Conservation (phyloP, 2,888 invertebrate species). For the Morinoia aosen region DNA sequence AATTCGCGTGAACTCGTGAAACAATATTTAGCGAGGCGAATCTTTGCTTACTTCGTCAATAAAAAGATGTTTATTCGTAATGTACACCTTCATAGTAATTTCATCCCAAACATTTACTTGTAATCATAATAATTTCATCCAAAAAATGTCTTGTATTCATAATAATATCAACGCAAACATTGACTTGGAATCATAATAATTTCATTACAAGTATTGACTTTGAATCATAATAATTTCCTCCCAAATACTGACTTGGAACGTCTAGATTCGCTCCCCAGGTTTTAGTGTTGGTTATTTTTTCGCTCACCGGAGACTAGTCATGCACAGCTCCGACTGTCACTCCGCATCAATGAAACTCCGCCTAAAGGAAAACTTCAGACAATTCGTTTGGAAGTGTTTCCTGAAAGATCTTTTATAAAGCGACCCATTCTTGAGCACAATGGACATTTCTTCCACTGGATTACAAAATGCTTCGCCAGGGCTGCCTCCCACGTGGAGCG, state of each 20-base stretch:
- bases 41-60: too few species aligned
- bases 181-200: too few species aligned
- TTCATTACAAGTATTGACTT: too few species aligned
- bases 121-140: too few species aligned
- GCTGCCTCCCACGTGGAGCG: neutral
- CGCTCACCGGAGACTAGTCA: neutral
- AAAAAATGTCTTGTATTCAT: too few species aligned
- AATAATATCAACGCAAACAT: too few species aligned
- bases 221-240: neutral
- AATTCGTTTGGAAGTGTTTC: slow-evolving; percentile 8
- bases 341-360: neutral
- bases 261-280: neutral
- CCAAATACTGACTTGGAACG: neutral
- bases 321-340: neutral
- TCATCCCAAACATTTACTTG: too few species aligned
- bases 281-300: neutral
- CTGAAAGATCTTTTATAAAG: neutral
- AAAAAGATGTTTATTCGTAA: too few species aligned
- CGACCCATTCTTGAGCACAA: neutral
- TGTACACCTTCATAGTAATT: too few species aligned
- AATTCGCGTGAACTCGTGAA: too few species aligned
- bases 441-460: neutral
- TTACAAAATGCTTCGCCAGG: neutral
- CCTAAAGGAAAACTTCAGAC: neutral
- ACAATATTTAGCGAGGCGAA: too few species aligned